Evolutionary conservation across 2,888 invertebrate genomes (phyloP), one percentile per base, ranked within the genome.

Genomic region (Mermis nigrescens): DNA sequence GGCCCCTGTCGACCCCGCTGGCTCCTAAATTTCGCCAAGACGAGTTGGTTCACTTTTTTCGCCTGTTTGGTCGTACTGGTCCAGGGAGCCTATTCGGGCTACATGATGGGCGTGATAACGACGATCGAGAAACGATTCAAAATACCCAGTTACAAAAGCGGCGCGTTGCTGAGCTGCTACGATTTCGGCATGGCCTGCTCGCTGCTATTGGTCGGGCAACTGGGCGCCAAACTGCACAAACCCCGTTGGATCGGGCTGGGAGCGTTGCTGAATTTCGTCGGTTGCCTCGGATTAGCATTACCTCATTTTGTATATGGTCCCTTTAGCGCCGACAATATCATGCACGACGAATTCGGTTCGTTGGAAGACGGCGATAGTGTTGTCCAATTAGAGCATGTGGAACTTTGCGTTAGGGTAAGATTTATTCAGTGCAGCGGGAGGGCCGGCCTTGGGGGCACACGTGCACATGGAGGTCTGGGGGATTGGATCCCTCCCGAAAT

Each of bases 81-180:
- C 3, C 55, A 55, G 32, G 55, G 55, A 4, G 26, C 32, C 4
- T 55, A 55, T 38, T 38, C 32, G n/a, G 55, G 55, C 19, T 55
- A 60, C 27, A 38, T 61, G 29, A 60, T 60, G 22, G 59, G 59
- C 4, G 31, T 51, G n/a, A 19, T 60, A 19, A 60, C 60, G 4
- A 48, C 53, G n/a, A 51, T 60, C 3, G 60, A 60, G 27, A 60
- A 60, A 32, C 4, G 60, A 22, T 60, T 60, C 52, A 31, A 59
- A 22, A 29, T 60, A 29, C 27, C 60, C 19, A 51, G 51, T 29
- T 4, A 19, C 29, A 26, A 27, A 3, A 60, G 58, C 22, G 60
- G 60, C 2, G 29, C 52, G 3, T 38, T 60, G 27, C 31, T 60
- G 31, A 46, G 48, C 15, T 28, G 60, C 26, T 58, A 59, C 57